A percentile compares a stretch with the other conserved stretches of the same genome.
These are phyloP conservation scores for Philantomba maxwellii DNA, from an alignment of 2,113 vertebrate species.

Conservation along the genomic window DNA sequence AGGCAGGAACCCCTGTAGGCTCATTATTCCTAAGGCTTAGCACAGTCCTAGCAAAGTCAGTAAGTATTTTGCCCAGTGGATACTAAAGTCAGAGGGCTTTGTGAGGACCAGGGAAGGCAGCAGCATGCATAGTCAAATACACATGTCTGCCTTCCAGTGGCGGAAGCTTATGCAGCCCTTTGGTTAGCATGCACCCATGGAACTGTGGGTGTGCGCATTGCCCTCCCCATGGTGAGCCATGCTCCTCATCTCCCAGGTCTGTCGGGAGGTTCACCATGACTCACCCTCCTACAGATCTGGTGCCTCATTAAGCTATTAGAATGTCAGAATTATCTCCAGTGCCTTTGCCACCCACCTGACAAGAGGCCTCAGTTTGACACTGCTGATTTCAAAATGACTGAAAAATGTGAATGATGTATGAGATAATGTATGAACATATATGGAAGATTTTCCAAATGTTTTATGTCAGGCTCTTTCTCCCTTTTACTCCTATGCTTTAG, in stretches of 20 bases:
- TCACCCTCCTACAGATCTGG: background rate
- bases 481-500: background rate
- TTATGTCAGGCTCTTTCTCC: background rate
- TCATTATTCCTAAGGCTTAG: background rate
- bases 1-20: background rate
- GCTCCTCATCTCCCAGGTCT: background rate
- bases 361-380: slow-evolving; percentile 8
- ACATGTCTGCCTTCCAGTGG: background rate
- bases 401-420: background rate
- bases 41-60: background rate
- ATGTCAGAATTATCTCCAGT: slow-evolving; percentile 28
- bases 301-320: slow-evolving; percentile 44
- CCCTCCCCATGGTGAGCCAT: background rate
- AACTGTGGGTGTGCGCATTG: background rate
- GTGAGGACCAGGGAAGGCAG: background rate
- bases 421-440: slow-evolving; percentile 5
- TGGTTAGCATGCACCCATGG: fast-evolving
- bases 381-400: slow-evolving; percentile 9
- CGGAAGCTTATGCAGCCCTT: background rate
- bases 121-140: background rate
- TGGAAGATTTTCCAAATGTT: background rate
- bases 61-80: background rate
- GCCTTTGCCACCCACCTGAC: slow-evolving; percentile 28
- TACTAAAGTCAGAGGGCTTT: background rate
- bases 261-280: slow-evolving; percentile 7